Conservation (phyloP, 2,888 invertebrate genomes). For the Panzeria rudis region DNA sequence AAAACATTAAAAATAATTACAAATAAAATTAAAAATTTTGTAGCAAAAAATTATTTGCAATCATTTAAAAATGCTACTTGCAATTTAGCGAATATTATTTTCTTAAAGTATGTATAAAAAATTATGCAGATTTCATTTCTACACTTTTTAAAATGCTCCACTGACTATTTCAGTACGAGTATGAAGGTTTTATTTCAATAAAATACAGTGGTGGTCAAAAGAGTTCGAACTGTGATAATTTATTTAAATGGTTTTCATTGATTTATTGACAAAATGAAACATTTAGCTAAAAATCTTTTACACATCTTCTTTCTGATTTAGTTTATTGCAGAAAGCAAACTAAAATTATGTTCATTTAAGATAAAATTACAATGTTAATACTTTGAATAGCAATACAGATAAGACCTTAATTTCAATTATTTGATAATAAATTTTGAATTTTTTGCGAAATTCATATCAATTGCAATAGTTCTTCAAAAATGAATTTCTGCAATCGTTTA, state of each 20-base stretch:
- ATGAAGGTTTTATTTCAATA: constrained; percentile 24
- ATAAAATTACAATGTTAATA: no score
- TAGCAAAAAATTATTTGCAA: constrained; percentile 29
- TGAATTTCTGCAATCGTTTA: neutral
- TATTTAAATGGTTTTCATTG: neutral
- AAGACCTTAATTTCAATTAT: no score
- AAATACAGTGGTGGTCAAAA: constrained; percentile 14
- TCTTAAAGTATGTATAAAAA: constrained; percentile 34
- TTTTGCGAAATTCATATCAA: no score
- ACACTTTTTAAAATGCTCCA: constrained; percentile 50
- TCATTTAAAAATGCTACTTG: constrained; percentile 48
- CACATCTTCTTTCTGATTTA: no score
- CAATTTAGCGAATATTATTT: constrained; percentile 53
- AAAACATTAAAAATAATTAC: constrained; percentile 67
- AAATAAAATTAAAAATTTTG: constrained; percentile 39
- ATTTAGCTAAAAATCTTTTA: no score
- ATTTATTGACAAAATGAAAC: no score
- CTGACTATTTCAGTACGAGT: constrained; percentile 43
- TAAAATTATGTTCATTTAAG: no score
- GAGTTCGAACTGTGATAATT: neutral
- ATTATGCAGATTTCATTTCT: constrained; percentile 2
- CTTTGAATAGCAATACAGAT: no score
- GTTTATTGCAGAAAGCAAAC: no score
- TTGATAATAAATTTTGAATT: no score
- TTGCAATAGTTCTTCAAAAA: no score